Conservation (phyloP, 2,888 invertebrate genomes). For the Leptothorax acervorum region DNA sequence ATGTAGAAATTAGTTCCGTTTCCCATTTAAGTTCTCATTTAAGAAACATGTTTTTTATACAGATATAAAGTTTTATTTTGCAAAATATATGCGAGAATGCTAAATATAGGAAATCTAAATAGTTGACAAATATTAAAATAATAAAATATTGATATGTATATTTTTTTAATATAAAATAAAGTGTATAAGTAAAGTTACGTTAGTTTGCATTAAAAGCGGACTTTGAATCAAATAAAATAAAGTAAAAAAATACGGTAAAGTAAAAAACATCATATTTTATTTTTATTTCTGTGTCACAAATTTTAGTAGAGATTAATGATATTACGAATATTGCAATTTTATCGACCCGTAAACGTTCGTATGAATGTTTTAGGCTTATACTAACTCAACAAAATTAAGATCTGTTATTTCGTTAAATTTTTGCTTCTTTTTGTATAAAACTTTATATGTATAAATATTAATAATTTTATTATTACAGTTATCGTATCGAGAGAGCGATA, state of each 20-base stretch:
- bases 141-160: not conserved
- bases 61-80: not conserved
- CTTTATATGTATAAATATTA: not conserved
- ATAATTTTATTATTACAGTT: conserved; percentile 3
- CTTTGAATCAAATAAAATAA: too few species aligned
- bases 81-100: not conserved
- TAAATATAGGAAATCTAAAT: not conserved
- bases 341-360: not conserved
- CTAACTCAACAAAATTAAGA: not conserved
- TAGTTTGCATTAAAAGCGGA: too few species aligned
- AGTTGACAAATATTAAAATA: not conserved
- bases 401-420: not conserved
- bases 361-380: not conserved
- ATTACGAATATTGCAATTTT: too few species aligned
- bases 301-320: too few species aligned
- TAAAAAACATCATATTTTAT: too few species aligned
- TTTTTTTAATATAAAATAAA: too few species aligned
- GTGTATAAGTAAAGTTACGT: too few species aligned
- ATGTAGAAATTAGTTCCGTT: not conserved
- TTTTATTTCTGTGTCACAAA: too few species aligned
- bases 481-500: conserved; percentile 1
- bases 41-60: not conserved
- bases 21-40: not conserved
- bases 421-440: not conserved
- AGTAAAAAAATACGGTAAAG: too few species aligned